Evolutionary conservation across 2,888 invertebrate species (phyloP).

Genomic region (Yponomeuta malinellus): DNA sequence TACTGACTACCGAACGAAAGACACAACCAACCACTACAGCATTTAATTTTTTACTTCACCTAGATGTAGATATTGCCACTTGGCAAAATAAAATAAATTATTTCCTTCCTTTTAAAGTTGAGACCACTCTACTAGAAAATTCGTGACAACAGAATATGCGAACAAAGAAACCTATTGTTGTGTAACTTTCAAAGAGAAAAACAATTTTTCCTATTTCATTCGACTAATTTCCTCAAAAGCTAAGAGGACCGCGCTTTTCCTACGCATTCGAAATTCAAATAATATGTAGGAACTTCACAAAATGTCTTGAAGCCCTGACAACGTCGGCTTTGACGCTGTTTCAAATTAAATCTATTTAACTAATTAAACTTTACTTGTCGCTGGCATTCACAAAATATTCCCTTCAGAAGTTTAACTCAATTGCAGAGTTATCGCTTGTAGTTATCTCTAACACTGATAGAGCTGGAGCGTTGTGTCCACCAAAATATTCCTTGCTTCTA

Average conservation of each 20-base stretch:
- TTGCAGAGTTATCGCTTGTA: background rate
- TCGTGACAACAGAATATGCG: too few relatives aligned
- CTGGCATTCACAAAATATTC: background rate
- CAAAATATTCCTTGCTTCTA: too few relatives aligned
- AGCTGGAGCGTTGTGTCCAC: too few relatives aligned
- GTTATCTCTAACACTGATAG: too few relatives aligned
- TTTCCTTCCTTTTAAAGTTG: background rate
- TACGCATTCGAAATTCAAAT: background rate
- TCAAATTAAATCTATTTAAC: conserved; percentile 15
- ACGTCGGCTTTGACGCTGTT: conserved; percentile 12
- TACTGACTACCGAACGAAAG: background rate
- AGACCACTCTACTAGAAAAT: background rate
- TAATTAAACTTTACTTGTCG: conserved; percentile 14
- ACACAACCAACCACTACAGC: background rate
- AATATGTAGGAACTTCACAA: background rate
- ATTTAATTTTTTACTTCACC: too few relatives aligned
- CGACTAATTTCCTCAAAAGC: background rate
- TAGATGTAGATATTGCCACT: too few relatives aligned
- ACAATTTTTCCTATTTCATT: background rate
- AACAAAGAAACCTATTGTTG: background rate
- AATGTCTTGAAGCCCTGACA: conserved; percentile 10
- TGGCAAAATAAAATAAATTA: background rate
- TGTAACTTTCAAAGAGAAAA: background rate
- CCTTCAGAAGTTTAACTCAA: background rate
- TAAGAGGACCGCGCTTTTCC: background rate